Evolutionary conservation across 2,113 vertebrate species (phyloP).

Genomic region (Oceanodroma tethys): DNA sequence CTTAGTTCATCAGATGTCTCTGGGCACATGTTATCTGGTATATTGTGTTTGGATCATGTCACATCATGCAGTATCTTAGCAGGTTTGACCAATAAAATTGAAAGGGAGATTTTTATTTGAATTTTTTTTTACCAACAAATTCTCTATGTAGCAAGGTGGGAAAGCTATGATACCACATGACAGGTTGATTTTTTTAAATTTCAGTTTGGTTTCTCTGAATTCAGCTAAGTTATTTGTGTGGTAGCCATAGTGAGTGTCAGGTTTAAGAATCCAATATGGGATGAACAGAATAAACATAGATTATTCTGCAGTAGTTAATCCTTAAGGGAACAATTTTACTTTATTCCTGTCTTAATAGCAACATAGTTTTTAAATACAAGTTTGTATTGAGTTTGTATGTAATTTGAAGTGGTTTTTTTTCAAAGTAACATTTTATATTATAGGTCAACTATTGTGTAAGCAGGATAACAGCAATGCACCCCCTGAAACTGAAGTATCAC

Average conservation of each 20-base stretch:
- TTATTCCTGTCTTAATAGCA: background rate
- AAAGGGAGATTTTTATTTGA: background rate
- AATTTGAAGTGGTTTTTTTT: background rate
- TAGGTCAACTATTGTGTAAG: background rate
- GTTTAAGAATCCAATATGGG: background rate
- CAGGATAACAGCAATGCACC: background rate
- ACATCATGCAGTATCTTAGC: background rate
- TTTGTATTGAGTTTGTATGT: background rate
- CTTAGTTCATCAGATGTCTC: background rate
- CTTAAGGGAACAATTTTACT: background rate
- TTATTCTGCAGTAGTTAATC: background rate
- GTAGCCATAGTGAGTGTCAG: background rate
- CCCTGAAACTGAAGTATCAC: background rate
- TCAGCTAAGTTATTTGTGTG: background rate
- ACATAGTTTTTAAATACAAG: background rate
- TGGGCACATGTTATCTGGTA: background rate
- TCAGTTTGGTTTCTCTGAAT: background rate
- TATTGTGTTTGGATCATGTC: background rate
- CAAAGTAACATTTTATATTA: background rate
- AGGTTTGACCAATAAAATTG: background rate
- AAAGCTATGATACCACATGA: background rate
- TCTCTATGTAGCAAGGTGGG: background rate
- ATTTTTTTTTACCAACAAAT: background rate
- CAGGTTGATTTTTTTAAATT: background rate
- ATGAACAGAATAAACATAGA: background rate